phyloP scores from a whole-genome alignment of 2,888 invertebrate genomes.

The Apotomis capreana region DNA sequence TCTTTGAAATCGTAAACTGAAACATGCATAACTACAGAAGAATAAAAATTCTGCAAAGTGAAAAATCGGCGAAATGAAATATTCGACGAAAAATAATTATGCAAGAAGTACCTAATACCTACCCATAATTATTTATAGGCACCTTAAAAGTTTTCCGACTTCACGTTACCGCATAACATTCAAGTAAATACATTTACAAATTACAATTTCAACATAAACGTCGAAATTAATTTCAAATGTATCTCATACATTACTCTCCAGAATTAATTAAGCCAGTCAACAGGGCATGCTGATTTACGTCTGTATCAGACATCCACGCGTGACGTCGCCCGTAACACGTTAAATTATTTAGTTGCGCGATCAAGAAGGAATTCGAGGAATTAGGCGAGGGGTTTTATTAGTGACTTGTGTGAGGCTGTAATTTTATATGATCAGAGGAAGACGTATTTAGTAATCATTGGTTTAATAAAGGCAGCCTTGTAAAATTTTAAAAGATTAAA shows the following conservation, averaged over 20 bases:
- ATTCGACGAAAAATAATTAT: too few relatives aligned
- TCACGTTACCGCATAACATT: neutral
- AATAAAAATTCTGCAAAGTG: too few relatives aligned
- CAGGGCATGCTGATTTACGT: conserved; percentile 76
- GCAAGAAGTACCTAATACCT: too few relatives aligned
- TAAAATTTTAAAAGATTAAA: neutral
- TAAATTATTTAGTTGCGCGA: conserved; percentile 66
- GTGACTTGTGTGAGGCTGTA: conserved; percentile 9
- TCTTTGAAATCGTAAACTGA: too few relatives aligned
- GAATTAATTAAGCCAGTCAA: conserved; percentile 80
- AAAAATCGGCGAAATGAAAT: too few relatives aligned
- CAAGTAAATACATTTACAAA: conserved; percentile 9
- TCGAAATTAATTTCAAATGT: conserved; percentile 38
- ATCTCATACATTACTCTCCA: conserved; percentile 50
- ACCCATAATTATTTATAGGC: too few relatives aligned
- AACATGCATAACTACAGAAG: too few relatives aligned
- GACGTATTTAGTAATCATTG: conserved; percentile 20
- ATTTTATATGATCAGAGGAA: conserved; percentile 3
- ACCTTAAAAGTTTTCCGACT: too few relatives aligned
- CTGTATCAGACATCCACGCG: conserved; percentile 65
- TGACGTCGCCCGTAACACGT: conserved; percentile 71
- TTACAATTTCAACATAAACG: conserved; percentile 12
- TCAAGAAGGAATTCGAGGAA: conserved; percentile 46
- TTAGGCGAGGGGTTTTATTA: conserved; percentile 39
- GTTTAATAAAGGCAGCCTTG: neutral